These are phyloP conservation scores for Loris lydekkerianus DNA, from an alignment of 2,797 vertebrate genomes.

Conservation along the genomic window DNA sequence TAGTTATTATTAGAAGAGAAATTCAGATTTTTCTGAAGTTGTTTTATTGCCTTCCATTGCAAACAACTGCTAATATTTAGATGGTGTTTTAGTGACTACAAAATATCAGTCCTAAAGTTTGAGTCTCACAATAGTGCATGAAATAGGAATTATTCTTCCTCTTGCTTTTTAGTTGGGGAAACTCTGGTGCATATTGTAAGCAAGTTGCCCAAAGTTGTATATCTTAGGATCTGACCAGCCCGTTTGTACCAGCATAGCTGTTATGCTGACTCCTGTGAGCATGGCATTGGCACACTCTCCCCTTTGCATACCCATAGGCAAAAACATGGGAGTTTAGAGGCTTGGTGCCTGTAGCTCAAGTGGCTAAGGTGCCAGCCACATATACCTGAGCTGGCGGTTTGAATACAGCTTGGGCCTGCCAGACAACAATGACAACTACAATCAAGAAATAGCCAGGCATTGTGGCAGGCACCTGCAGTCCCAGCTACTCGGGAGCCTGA, in stretches of 20 bases:
- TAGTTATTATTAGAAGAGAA: background rate
- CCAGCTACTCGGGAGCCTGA: no score
- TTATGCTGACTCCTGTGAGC: background rate
- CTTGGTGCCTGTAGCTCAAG: no score
- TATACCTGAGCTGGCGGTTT: no score
- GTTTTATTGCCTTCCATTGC: constrained; percentile 24
- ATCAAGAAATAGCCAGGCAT: no score
- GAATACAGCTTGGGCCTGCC: no score
- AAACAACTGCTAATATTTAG: background rate
- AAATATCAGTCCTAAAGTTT: background rate
- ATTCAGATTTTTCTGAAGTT: constrained; percentile 47
- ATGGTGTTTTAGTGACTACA: constrained; percentile 12
- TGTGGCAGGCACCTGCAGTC: no score
- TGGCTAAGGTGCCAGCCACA: no score
- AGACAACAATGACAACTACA: no score
- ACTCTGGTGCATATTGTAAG: background rate
- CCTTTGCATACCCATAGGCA: no score
- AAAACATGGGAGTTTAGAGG: background rate
- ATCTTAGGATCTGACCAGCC: background rate
- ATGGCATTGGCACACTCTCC: background rate
- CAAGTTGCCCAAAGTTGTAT: background rate
- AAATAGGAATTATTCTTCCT: background rate
- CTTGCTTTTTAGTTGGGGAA: background rate
- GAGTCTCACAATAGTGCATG: background rate
- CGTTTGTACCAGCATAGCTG: background rate